These are phyloP conservation scores for Syrphus vitripennis DNA, from an alignment of 2,888 invertebrate genomes.

Conservation along the genomic window DNA sequence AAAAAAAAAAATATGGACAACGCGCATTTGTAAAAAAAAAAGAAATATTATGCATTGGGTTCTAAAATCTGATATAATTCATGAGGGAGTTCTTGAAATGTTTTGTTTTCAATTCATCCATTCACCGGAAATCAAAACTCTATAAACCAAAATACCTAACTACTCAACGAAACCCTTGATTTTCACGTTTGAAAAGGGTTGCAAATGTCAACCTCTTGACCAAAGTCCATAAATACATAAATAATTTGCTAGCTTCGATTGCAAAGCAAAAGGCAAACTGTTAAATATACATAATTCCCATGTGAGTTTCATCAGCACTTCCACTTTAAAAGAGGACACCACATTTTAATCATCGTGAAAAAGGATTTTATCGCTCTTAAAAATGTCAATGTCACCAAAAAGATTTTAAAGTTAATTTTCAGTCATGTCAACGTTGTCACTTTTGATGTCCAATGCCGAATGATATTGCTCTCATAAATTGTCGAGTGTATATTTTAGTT, in stretches of 20 bases:
- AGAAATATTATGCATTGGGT: conserved; percentile 11
- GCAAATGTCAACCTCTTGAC: conserved; percentile 39
- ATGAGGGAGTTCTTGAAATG: conserved; percentile 13
- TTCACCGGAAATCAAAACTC: conserved; percentile 43
- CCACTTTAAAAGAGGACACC: not conserved
- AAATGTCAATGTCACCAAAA: conserved; percentile 32
- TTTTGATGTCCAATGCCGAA: conserved; percentile 3
- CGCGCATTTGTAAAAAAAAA: not conserved
- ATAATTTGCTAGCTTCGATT: conserved; percentile 36
- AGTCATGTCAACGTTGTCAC: conserved; percentile 29
- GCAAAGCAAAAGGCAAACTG: not conserved
- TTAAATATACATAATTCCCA: conserved; percentile 16
- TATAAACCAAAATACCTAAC: not conserved
- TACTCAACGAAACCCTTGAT: not conserved
- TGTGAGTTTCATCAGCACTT: conserved; percentile 26
- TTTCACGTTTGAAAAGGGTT: conserved; percentile 36
- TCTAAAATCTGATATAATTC: conserved; percentile 18
- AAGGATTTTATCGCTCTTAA: not conserved
- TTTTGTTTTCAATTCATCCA: not conserved
- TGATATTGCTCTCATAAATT: conserved; percentile 31
- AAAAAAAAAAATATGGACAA: conserved; percentile 10
- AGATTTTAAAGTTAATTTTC: conserved; percentile 53
- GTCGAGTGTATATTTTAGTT: not conserved
- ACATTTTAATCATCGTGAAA: not conserved
- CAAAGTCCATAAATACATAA: conserved; percentile 51